Base-by-base conservation (phyloP, 2,888 invertebrate genomes). In the Noctua fimbriata region DNA sequence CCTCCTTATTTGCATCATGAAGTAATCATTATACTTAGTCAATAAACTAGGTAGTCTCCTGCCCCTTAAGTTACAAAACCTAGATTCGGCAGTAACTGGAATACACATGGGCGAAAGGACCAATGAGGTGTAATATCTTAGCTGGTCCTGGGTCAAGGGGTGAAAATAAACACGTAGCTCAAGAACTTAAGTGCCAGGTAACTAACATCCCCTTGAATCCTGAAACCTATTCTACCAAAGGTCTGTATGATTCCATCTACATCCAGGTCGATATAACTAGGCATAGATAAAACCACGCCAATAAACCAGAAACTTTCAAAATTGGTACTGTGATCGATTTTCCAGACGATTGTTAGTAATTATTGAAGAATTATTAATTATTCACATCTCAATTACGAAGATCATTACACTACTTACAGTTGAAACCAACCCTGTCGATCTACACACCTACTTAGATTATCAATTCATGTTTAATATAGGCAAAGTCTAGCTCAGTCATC, bases 331-430 rank as follows among this genome's bases (percentile, higher is more conserved):
- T 36, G 24, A 77, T 69, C 60, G 55, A 76, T 69, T 41, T 44
- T 58, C 4, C 24, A 16, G 14, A 44, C 32, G n/a, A 18, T 41
- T 24, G 41, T 41, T 32, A 36, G 36, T 36, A 2, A 5, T 49
- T 47, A 49, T 10, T 36, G 16, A 60, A 52, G 21, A 76, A 49
- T 66, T 0, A 65, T 65, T 69, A 67, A 44, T 44, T 47, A 81
- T 83, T 83, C n/a, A 81, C 67, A 44, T 71, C 44, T 24, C n/a
- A 71, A 52, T 52, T n/a, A 60, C 21, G 52, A 24, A 44, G 32
- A 18, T 52, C 16, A 24, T 28, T 55, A 70, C 14, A 36, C 70
- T 77, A 21, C n/a, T 60, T 77, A 16, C n/a, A 1, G 14, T 24
- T 16, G 12, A 69, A n/a, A n/a, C 9, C 1, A 41, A 58, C n/a